Base-by-base conservation (phyloP, 53 echinoderm and acorn worm species). In the Paracentrotus lividus region DNA sequence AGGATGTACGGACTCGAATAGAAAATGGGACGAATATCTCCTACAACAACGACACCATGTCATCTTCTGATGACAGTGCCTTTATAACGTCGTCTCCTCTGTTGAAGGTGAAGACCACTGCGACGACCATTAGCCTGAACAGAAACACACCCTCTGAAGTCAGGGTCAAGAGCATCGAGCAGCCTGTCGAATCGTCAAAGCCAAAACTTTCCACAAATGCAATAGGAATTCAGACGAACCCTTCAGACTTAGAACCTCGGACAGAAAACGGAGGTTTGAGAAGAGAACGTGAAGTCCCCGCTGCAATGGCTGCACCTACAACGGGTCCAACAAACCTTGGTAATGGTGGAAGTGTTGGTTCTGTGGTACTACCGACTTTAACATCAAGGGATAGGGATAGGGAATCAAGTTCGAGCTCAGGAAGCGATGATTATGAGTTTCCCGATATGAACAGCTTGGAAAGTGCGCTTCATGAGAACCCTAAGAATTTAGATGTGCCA, bases 401-500 rank as follows among this genome's bases (percentile, higher is more conserved):
- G 68, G 90, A 72, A 29, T 89, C 89, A 26, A 68, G 34, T 32
- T 90, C 72, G 0, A 72, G 90, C 23, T 68, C 75, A 31, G 9
- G 94, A 66, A 93, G 92, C 3, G 97, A 97, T 66, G 96, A 96
- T 54, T 78, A 90, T 0, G 97, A 96, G 47, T 90, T 94, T 18
- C 90, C 95, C 1, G 97, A 97, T 42, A 96, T 97, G 96, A 93
- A 97, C 78, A 94, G 88, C 33, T 94, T 97, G 87, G 97, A 94
- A 24, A 96, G 93, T 92, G 97, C 97, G 0, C 92, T 97, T 15
- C 94, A 95, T 77, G 96, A 95, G 13, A 97, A 93, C 45, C 96
- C 94, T 56, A 98, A 94, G 90, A 96, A 94, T 65, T 89, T 99
- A 49, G 99, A 99, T 57, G 65, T 96, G 10, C 97, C 99, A 18